Conservation (phyloP, 2,113 vertebrate species). For the Melanotaenia duboulayi region DNA sequence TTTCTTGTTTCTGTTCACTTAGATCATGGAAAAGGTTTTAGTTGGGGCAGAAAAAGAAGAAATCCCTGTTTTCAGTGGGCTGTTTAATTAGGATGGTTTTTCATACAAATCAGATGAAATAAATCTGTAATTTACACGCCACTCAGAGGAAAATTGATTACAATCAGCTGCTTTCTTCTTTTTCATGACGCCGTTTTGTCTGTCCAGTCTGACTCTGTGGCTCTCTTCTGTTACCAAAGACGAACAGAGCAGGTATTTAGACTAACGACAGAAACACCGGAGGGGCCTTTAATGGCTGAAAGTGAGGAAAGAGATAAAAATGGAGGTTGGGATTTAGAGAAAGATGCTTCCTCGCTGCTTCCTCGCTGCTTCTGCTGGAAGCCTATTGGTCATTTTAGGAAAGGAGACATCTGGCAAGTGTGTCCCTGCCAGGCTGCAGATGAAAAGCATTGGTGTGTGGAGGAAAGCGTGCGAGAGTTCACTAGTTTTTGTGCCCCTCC, state of each 20-base stretch:
- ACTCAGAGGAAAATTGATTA: not conserved
- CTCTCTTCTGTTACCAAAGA: not conserved
- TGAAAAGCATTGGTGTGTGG: not conserved
- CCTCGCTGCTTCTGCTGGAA: not conserved
- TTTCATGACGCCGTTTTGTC: constrained; percentile 3
- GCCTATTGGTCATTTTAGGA: constrained; percentile 56
- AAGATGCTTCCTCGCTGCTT: not conserved
- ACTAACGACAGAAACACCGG: not conserved
- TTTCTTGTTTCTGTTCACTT: not conserved
- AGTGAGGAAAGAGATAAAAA: not conserved
- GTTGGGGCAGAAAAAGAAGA: not conserved
- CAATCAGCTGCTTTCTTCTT: accelerated
- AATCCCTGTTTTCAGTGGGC: not conserved
- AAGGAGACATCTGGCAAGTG: constrained; percentile 16
- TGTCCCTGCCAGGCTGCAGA: constrained; percentile 4
- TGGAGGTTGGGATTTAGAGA: not conserved
- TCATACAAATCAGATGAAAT: not conserved
- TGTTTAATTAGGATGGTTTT: not conserved
- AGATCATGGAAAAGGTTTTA: not conserved
- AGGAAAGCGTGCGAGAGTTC: constrained; percentile 18
- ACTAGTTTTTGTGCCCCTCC: constrained; percentile 2
- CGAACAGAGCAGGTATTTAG: constrained; percentile 20
- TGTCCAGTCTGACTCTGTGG: not conserved
- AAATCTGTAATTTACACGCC: not conserved
- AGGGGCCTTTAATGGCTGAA: not conserved